These are phyloP conservation scores for Ctenoplectra terminalis DNA, from an alignment of 1,140 invertebrate species.

Conservation along the genomic window DNA sequence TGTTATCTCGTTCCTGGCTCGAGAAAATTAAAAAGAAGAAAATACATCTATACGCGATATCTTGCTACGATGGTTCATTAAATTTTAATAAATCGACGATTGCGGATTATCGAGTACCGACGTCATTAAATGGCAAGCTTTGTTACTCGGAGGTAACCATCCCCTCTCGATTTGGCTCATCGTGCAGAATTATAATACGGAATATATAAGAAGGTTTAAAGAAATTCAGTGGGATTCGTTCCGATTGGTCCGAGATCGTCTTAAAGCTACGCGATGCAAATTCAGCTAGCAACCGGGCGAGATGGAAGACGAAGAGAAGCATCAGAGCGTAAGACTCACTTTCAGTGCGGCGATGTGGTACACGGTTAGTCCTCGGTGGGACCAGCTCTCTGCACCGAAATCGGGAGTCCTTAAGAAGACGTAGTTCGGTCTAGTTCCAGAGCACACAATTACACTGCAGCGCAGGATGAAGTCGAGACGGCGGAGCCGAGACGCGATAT, in stretches of 20 bases:
- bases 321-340: constrained; percentile 53
- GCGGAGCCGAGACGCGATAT: constrained; percentile 11
- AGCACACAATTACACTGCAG: constrained; percentile 46
- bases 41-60: background rate
- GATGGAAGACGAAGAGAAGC: background rate
- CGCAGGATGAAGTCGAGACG: constrained; percentile 13
- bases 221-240: background rate
- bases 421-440: constrained; percentile 34
- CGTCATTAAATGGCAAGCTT: constrained; percentile 14
- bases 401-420: constrained; percentile 27
- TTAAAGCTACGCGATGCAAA: background rate
- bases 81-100: constrained; percentile 4
- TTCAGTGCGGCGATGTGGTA: constrained; percentile 67
- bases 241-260: background rate
- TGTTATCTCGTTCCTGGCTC: background rate
- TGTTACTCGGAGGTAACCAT: background rate
- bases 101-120: background rate
- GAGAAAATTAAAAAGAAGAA: background rate
- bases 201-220: background rate
- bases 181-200: background rate
- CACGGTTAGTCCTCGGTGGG: constrained; percentile 61
- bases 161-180: background rate
- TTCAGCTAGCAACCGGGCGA: constrained; percentile 16
- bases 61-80: background rate
- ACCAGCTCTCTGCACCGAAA: constrained; percentile 46